Evolutionary conservation across 2,797 vertebrate genomes (phyloP), one percentile per base, ranked within the genome.

Genomic region (Craterocephalus amniculus): DNA sequence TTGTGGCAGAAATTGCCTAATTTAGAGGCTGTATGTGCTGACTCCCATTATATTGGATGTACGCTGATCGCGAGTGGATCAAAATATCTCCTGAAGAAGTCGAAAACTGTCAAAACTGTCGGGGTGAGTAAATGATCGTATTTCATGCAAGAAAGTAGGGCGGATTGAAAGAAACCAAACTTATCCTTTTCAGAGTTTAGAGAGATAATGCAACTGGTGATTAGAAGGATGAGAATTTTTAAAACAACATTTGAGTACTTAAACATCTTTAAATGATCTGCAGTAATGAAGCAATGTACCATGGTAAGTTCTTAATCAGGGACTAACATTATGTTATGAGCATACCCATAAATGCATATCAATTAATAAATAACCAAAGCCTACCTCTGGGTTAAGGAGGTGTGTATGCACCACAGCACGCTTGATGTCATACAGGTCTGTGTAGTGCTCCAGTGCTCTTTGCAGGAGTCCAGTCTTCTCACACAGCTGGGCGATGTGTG

Each of bases 401-500:
- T 99, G 97, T 60, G 97, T 99, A 83, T 99, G 97, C 84, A 99
- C 97, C 52, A 99, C 97, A 0, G 97, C 97, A 0, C 97, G 95
- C 81, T 98, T 99, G 89, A 99, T 98, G 78, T 99, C 97, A 59
- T 99, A 99, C 52, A 98, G 91, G 89, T 98, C 97, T 1, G 96
- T 98, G 93, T 98, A 99, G 88, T 97, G 97, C 86, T 98, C 97
- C 49, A 99, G 92, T 0, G 97, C 97, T 80, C 97, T 95, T 67
- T 99, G 97, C 69, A 99, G 91, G 34, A 99, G 93, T 57, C 97
- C 97, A 24, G 97, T 97, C 87, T 98, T 99, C 88, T 99, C 97
- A 85, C 97, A 99, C 65, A 99, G 94, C 88, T 99, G 97, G 81
- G 97, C 97, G 5, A 98, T 97, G 90, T 98, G 97, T 72, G 97